Base-by-base conservation (phyloP, 2,888 invertebrate species). In the Sphaerophoria rueppellii region DNA sequence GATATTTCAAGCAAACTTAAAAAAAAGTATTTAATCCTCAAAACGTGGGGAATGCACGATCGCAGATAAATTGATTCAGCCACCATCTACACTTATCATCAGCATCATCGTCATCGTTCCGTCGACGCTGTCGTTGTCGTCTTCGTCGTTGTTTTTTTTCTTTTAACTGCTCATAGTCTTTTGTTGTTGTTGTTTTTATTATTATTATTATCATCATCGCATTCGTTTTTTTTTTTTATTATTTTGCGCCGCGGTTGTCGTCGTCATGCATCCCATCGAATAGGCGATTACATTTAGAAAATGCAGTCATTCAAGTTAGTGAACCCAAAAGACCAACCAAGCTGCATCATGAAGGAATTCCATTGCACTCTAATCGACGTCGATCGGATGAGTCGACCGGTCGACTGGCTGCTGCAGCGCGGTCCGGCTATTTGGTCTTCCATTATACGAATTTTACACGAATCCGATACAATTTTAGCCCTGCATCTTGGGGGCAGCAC, bases 281-380 rank as follows among this genome's bases (percentile, higher is more conserved):
- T 83, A 79, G 71, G 75, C 79, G 83, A 79, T 75, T 83, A 63
- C 79, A 83, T 83, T 79, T 83, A 83, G 75, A 83, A 83, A 83
- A 83, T 83, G 83, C 83, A 80, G 83, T 83, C 83, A 83, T 75
- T 83, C 83, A 80, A 83, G 83, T 83, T 83, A 80, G 61, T 72
- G 82, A 76, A 57, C 80, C 74, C 74, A 70, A 65, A 40, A 81
- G 73, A 73, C 77, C 70, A 46, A 79, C 67, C 82, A 11, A 11
- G 43, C 43, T 75, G 35, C 82, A 75, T 48, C 43, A 43, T 43
- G 43, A 43, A 75, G 83, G 67, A 83, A 83, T 80, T 79, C 80
- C 80, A 83, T 75, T 83, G 80, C 83, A 83, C 80, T 80, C 83
- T 83, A 83, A 83, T 83, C 80, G 80, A 83, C 80, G 83, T 80